phyloP scores from a whole-genome alignment of 1,140 invertebrate genomes.

The Habropoda laboriosa region DNA sequence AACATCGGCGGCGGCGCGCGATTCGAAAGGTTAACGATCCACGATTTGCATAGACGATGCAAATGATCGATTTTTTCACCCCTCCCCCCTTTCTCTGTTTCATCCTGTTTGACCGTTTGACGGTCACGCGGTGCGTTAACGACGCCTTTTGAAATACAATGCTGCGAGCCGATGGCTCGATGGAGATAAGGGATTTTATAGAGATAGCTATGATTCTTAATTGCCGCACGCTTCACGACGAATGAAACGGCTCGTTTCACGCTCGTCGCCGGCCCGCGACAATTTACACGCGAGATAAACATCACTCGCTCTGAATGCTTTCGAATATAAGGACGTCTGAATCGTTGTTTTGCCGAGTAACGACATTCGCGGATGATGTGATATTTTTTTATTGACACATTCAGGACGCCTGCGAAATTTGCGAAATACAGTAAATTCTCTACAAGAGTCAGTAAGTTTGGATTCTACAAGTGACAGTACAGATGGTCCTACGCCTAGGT shows the following conservation, averaged over 20 bases:
- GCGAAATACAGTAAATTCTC: no score
- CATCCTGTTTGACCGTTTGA: neutral
- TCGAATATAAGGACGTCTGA: neutral
- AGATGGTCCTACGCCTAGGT: no score
- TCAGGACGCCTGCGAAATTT: no score
- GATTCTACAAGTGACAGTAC: no score
- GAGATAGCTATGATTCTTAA: neutral
- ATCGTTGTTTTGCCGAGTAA: no score
- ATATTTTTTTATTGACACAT: no score
- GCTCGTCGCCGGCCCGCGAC: neutral
- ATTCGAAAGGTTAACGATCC: conserved; percentile 41
- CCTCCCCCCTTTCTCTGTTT: neutral
- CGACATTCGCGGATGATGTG: no score
- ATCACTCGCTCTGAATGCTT: no score
- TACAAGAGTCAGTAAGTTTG: no score
- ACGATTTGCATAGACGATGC: conserved; percentile 43
- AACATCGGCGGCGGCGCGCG: conserved; percentile 39
- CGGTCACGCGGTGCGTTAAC: neutral
- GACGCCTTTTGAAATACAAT: conserved; percentile 10
- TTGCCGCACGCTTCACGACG: neutral
- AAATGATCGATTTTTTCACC: conserved; percentile 29
- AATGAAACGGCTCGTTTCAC: neutral
- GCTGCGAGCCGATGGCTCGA: neutral
- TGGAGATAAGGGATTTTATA: neutral
- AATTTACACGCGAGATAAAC: neutral